Evolutionary conservation across 2,113 vertebrate species (phyloP), one percentile per base, ranked within the genome.

Genomic region (Zingel zingel): DNA sequence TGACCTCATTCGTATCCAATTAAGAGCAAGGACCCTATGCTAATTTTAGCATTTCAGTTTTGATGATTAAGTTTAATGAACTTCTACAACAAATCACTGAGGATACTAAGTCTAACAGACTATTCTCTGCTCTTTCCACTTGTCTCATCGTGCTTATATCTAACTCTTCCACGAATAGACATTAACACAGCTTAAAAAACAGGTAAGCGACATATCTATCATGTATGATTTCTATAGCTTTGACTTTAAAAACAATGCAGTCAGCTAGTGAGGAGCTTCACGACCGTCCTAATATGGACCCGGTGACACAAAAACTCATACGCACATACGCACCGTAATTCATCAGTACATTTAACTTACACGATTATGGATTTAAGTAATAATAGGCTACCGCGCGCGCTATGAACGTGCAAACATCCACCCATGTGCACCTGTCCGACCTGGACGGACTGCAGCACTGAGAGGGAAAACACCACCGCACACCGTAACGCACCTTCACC

Each of bases 401-500:
- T 15, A 3, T 56, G n/a, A 30, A 64, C 56, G 48, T 11, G 63
- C 50, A 43, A 50, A 64, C 77, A 56, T 58, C 61, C 61, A 48
- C n/a, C 83, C 80, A 47, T 74, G 76, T 51, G 86, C 86, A 90
- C 89, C 89, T 88, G 86, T 91, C 89, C 89, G 82, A 83, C 72
- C 30, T 5, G 30, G 30, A 33, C 19, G 83, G 85, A 88, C 92
- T 94, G 93, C 93, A 88, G 89, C 92, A 91, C 66, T 16, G 74
- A 76, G 64, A 79, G 76, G 53, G 53, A 72, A 79, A 78, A 77
- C 72, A 59, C 43, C 83, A 1, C 14, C 2, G 30, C 75, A 3
- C 83, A n/a, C 78, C 58, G 56, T 66, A 45, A 53, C 33, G 82
- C 92, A 91, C 88, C 89, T 91, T 92, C 91, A 91, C 83, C 85